Base-by-base conservation (phyloP, 2,888 invertebrate genomes). In the Tenthredo livida region DNA sequence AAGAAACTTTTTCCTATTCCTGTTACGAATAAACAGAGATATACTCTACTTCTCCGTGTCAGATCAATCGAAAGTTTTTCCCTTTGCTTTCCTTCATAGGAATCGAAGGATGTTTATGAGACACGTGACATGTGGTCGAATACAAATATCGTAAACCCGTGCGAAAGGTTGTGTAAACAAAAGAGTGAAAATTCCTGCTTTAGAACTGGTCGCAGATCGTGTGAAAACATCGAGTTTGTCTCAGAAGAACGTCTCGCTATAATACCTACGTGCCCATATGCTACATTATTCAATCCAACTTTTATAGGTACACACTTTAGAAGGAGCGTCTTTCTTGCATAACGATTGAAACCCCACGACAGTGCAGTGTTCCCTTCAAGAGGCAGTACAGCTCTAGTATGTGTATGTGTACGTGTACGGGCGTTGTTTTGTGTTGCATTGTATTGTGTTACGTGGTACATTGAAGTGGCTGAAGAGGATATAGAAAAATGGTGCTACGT, bases 231-330 rank as follows among this genome's bases (percentile, higher is more conserved):
- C 17, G 50, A 33, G 29, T 29, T 40, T 50, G n/a, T 77, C 29
- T 50, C 77, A 15, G 54, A 33, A 33, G 15, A 77, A 50, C 50
- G 50, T 73, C 72, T 21, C 43, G 12, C 33, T 29, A 29, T 29
- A 29, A 29, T 43, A 43, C n/a, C n/a, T 43, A 73, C 72, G 72
- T 73, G 72, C 21, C 72, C 72, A 73, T 73, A 73, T 73, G 40
- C 40, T 77, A 50, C 75, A 77, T 77, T 77, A 77, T 77, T 77
- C 75, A 77, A 77, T 77, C 75, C 54, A 77, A 77, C 77, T 77
- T 77, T 77, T 77, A 77, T 77, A 77, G 50, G 50, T 50, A 77
- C 54, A 77, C 54, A 54, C 77, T 77, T 33, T 33, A 25, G 77
- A 77, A 50, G 54, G 29, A 77, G 54, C 77, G 25, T 77, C 77